Base-by-base conservation (phyloP, 2,888 invertebrate species). In the Macrophya alboannulata region DNA sequence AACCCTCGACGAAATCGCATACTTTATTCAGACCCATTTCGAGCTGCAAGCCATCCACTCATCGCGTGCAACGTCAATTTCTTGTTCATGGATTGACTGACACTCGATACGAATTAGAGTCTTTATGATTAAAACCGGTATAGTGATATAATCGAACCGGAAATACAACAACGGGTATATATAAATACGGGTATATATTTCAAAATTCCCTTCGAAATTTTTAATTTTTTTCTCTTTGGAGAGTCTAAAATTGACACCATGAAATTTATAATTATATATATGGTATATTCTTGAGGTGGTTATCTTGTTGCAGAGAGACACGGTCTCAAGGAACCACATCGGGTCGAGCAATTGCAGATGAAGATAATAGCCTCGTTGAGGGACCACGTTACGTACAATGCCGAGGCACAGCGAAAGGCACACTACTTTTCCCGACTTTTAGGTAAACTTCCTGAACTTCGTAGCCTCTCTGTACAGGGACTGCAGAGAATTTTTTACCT, bases 341-440 rank as follows among this genome's bases (percentile, higher is more conserved):
- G 97, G 90, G 98, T 99, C 89, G 99, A 99, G 93, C 98, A 98
- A 91, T 95, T 99, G 25, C 99, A 99, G 94, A 98, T 98, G 97
- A 99, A 98, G 94, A 98, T 99, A 91, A 98, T 99, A 90, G 97
- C 98, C 87, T 98, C 99, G 86, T 95, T 99, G 86, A 96, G 99
- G 72, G 99, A 99, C 92, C 99, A 99, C 94, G 98, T 99, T 92
- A 99, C 98, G 31, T 98, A 98, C 94, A 97, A 98, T 93, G 96
- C 97, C 43, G 97, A 97, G 91, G 97, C 97, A 45, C 97, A 98
- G 92, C 96, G 97, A 90, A 98, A 98, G 91, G 97, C 98, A 37
- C 98, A 99, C 92, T 99, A 98, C 94, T 98, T 99, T 95, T 98
- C 99, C 90, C 96, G 98, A 86, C 96, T 99, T 87, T 95, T 99